Evolutionary conservation across 2,797 vertebrate species (phyloP), one percentile per base, ranked within the genome.

Genomic region (Silurus aristotelis): DNA sequence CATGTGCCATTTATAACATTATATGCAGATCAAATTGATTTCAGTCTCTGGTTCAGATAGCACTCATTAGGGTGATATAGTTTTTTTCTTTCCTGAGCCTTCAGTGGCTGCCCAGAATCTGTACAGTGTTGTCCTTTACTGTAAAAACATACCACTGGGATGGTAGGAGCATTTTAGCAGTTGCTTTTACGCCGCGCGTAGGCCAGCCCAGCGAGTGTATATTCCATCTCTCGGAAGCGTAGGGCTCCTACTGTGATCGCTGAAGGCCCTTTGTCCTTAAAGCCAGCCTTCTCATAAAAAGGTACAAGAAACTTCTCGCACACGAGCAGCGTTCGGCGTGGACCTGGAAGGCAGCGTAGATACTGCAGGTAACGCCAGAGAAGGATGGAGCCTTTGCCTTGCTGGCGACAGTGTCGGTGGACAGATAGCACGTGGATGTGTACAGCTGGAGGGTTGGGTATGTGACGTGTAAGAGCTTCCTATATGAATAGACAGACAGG

Each of bases 341-440:
- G 90, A 20, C 93, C 91, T 0, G 93, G 92, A n/a, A 95, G 66
- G 63, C 94, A 94, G 79, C 92, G 93, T 81, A 96, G 88, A 86
- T 95, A 93, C 91, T 96, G 95, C 89, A 96, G 60, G 91, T 96
- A 96, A 38, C 95, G 94, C 95, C 95, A 96, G 88, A 96, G 84
- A n/a, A 96, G 92, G 86, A 95, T 91, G 83, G 95, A 95, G 85
- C 95, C 95, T 63, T 95, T 96, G 67, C 95, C 95, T 72, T 96
- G 95, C 89, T 96, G 95, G 20, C 95, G 94, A 82, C 95, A 96
- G 82, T 94, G 94, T 12, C 93, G 95, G 82, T 96, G 95, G 72
- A 96, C 95, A 0, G 95, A 95, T 86, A 96, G 88, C 84, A 96
- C 94, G 0, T 96, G 95, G 90, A 96, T 94, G 92, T 96, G 95